A percentile compares a stretch with the other conserved stretches of the same genome.
phyloP scores from a whole-genome alignment of 2,113 vertebrate genomes.

The Equus quagga region DNA sequence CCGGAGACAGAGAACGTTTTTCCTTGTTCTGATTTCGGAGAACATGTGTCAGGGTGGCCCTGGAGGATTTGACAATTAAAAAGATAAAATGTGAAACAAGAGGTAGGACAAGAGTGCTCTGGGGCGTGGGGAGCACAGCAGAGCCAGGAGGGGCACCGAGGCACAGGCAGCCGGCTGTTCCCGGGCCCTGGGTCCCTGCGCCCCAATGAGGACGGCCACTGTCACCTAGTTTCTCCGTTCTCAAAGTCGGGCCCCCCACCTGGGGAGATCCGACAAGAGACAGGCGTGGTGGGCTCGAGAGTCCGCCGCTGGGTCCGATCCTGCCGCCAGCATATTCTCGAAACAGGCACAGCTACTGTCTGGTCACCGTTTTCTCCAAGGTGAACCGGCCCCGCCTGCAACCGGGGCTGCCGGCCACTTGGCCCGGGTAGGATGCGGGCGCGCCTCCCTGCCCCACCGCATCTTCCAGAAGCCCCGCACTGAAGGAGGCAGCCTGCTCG shows the following conservation, averaged over 20 bases:
- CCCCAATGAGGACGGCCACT: background rate
- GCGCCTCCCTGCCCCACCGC: too few relatives aligned
- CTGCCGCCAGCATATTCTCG: background rate
- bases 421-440: too few relatives aligned
- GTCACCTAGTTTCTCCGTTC: background rate
- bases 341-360: background rate
- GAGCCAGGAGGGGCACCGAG: too few relatives aligned
- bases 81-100: background rate
- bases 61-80: background rate
- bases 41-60: background rate
- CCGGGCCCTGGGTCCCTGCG: background rate
- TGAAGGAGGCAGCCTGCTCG: background rate
- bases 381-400: too few relatives aligned
- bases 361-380: background rate
- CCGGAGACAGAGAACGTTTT: fast-evolving
- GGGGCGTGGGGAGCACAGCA: background rate
- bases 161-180: too few relatives aligned
- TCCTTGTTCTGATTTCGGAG: background rate
- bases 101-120: background rate
- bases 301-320: too few relatives aligned
- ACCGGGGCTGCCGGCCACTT: too few relatives aligned
- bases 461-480: background rate
- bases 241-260: fast-evolving
- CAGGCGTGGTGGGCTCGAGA: fast-evolving
- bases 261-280: background rate